Base-by-base conservation (phyloP, 2,797 vertebrate species). In the Onychomys arenicola region DNA sequence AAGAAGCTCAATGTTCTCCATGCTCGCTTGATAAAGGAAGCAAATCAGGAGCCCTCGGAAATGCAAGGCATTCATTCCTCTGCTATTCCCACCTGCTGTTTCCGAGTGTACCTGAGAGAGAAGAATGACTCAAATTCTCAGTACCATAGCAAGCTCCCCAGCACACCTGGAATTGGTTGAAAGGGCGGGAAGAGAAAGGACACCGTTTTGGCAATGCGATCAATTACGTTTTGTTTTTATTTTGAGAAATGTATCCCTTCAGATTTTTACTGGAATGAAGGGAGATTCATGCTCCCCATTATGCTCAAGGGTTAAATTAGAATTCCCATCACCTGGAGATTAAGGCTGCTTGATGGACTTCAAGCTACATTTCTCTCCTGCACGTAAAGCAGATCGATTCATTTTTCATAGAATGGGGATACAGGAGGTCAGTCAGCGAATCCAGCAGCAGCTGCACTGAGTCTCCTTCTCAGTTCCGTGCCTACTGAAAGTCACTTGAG, bases 401-500 rank as follows among this genome's bases (percentile, higher is more conserved):
- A 29, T 65, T 95, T 78, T 94, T 76, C 67, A 82, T 12, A 83
- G 83, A 27, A 57, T 17, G 37, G 77, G 23, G 29, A 37, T 6
- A 40, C 12, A 43, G 16, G 11, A 92, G 40, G 71, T 89, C 83
- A 93, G 63, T 78, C 57, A 55, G 73, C 32, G 23, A 77, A 57
- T 32, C 55, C 34, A 61, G 19, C 43, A 46, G 87, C 43, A 93
- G 75, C 52, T 55, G 52, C 65, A 82, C 0, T 67, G 90, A 93
- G 32, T 94, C 91, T 83, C 93, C 90, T 71, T 93, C 65, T 96
- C 81, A 73, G 29, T 27, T 43, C 46, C 49, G 55, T 71, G 21
- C 5, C 63, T 43, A 61, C 17, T n/a, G 69, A 96, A 97, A 97
- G 95, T 93, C 85, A 91, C 65, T 57, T 80, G 85, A 52, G 82